phyloP scores from a whole-genome alignment of 2,888 invertebrate species.

The Rhagium mordax region DNA sequence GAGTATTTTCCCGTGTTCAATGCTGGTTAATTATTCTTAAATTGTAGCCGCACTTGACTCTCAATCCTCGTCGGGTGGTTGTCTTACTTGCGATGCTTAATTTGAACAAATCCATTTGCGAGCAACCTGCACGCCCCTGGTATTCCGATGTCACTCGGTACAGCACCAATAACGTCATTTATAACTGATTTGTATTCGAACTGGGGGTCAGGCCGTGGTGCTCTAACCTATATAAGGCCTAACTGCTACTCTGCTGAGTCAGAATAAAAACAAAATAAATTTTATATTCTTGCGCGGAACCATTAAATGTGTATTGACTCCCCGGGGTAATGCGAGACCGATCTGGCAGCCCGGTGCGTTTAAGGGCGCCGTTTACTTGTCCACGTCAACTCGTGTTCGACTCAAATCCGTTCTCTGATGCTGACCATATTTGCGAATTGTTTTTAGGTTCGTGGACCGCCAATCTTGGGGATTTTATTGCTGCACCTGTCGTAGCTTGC shows the following conservation, averaged over 20 bases:
- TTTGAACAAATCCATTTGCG: too few relatives aligned
- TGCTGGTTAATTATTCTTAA: too few relatives aligned
- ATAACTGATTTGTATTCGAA: conserved; percentile 48
- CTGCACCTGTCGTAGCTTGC: not conserved
- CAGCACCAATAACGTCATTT: conserved; percentile 46
- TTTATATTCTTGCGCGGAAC: conserved; percentile 14
- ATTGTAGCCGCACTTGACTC: too few relatives aligned
- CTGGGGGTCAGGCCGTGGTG: conserved; percentile 34
- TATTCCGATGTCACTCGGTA: conserved; percentile 37
- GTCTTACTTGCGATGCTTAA: too few relatives aligned
- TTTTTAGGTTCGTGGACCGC: not conserved
- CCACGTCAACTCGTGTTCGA: not conserved
- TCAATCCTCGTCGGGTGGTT: too few relatives aligned
- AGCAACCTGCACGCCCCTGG: not conserved
- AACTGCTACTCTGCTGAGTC: conserved; percentile 11
- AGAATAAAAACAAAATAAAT: conserved; percentile 30
- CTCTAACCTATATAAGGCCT: conserved; percentile 36
- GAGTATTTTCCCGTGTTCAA: too few relatives aligned
- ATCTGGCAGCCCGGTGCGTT: conserved; percentile 4
- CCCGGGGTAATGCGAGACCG: conserved; percentile 23
- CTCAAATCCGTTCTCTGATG: not conserved
- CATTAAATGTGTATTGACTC: conserved; percentile 26
- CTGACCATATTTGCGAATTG: conserved; percentile 1
- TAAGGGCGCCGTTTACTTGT: conserved; percentile 11
- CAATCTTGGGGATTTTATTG: not conserved